Percentiles rank a stretch among this genome's conserved stretches.
Conservation (phyloP, 2,113 vertebrate genomes). For the Speoplatyrhinus poulsoni region DNA sequence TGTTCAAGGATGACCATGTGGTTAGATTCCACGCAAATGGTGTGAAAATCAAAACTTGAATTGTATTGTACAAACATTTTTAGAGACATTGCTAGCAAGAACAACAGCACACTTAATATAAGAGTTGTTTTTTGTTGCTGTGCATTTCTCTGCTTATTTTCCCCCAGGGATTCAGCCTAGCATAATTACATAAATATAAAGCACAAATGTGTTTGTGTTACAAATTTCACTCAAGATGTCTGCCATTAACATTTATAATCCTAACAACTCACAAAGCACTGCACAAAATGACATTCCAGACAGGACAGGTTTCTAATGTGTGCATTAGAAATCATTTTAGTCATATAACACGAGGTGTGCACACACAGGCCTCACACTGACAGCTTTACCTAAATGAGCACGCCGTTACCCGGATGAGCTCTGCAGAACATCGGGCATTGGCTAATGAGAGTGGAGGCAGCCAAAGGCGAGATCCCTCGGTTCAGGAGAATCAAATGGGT, state of each 20-base stretch:
- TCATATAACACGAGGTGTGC: conserved; percentile 40
- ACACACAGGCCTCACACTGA: conserved; percentile 36
- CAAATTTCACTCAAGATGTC: conserved; percentile 20
- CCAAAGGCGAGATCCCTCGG: conserved; percentile 42
- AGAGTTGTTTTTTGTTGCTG: conserved; percentile 10
- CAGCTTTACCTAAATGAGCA: conserved; percentile 50
- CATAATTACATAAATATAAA: conserved; percentile 33
- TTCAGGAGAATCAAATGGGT: conserved; percentile 21
- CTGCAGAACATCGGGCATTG: conserved; percentile 28
- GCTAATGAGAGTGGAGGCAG: conserved; percentile 57
- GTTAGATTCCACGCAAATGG: no score
- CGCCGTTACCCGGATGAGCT: conserved; percentile 44
- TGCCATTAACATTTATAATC: conserved; percentile 33
- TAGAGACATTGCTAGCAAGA: no score
- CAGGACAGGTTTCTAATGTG: conserved; percentile 8
- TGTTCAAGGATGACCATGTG: no score
- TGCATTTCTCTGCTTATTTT: conserved; percentile 31
- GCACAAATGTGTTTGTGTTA: conserved; percentile 30
- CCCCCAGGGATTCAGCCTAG: conserved; percentile 22
- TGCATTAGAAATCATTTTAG: conserved; percentile 44
- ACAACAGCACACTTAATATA: conserved; percentile 18
- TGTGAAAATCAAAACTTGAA: no score
- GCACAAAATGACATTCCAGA: conserved; percentile 30
- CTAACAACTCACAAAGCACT: conserved; percentile 17
- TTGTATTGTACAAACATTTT: no score